Percentiles rank a stretch among this genome's conserved stretches.
phyloP scores from a whole-genome alignment of 2,888 invertebrate species.

The Melikaiella ostensackeni region DNA sequence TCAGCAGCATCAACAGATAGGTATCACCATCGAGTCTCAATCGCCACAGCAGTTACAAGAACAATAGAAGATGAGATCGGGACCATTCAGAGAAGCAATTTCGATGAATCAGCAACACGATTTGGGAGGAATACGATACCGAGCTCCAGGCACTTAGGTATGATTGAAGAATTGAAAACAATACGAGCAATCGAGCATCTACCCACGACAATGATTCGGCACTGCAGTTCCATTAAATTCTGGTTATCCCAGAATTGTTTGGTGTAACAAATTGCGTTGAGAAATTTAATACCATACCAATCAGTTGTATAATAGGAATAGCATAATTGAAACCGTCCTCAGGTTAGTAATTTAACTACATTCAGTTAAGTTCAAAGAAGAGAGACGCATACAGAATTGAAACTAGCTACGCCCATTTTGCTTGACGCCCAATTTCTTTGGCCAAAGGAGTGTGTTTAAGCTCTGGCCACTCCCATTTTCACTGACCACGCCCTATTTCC shows the following conservation, averaged over 20 bases:
- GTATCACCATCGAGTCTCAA: background rate
- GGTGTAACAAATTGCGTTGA: background rate
- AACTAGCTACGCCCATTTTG: too few relatives aligned
- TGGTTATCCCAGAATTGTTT: background rate
- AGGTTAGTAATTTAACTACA: background rate
- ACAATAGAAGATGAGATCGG: background rate
- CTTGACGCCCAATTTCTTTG: too few relatives aligned
- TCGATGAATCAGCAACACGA: conserved; percentile 19
- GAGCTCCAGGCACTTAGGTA: background rate
- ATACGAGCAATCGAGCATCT: background rate
- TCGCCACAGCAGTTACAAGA: background rate
- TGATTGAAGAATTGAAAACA: conserved; percentile 21
- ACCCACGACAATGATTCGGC: conserved; percentile 11
- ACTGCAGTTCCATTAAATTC: background rate
- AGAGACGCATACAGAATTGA: too few relatives aligned
- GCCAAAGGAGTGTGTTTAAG: too few relatives aligned
- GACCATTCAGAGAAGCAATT: conserved; percentile 8
- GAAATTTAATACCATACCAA: background rate
- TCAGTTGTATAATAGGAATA: too few relatives aligned
- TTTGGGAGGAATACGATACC: conserved; percentile 13
- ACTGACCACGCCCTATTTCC: too few relatives aligned
- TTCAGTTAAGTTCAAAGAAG: too few relatives aligned
- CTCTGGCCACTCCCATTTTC: too few relatives aligned
- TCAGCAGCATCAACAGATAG: background rate
- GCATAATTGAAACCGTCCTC: background rate